Base-by-base conservation (phyloP, 2,797 vertebrate species). In the Labeo calbasu region DNA sequence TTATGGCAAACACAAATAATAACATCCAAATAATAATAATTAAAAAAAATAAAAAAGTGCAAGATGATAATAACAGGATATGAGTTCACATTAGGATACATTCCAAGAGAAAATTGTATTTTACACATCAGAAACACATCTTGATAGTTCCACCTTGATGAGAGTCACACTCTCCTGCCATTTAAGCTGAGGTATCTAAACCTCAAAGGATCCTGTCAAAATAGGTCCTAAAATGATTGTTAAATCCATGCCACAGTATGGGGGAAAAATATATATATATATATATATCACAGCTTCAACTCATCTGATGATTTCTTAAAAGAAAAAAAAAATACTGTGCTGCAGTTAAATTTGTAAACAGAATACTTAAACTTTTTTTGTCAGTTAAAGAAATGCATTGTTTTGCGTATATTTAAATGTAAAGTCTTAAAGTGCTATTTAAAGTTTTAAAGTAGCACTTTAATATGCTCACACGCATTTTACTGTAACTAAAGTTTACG, bases 1-100 rank as follows among this genome's bases (percentile, higher is more conserved):
- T 87, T 2, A 66, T 80, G 66, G 68, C 59, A 86, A 84, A 85
- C 66, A 84, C 61, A 81, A 83, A 86, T 77, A 79, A 82, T 65
- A 84, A 46, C 77, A 79, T 83, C 15, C 65, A 79, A 87, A 84
- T 63, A 72, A 88, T 82, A 84, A 66, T 53, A 21, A 3, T 10
- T 10, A 46, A 17, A 65, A 65, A 59, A 77, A 82, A 25, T 61
- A 48, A 86, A 86, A 78, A 79, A 79, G 87, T 87, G 86, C 87
- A 87, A 23, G 43, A 88, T 79, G 70, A 83, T 76, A 82, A 77
- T 83, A 82, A 72, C 63, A 85, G 65, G 59, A 84, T 77, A 68
- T 36, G 68, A 51, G 53, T 79, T 84, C 84, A 86, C 84, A 88
- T 85, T 87, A 78, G 77, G 69, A 84, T 80, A 84, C 81, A 85